phyloP scores from a whole-genome alignment of 2,797 vertebrate genomes.

The Valencia hispanica region DNA sequence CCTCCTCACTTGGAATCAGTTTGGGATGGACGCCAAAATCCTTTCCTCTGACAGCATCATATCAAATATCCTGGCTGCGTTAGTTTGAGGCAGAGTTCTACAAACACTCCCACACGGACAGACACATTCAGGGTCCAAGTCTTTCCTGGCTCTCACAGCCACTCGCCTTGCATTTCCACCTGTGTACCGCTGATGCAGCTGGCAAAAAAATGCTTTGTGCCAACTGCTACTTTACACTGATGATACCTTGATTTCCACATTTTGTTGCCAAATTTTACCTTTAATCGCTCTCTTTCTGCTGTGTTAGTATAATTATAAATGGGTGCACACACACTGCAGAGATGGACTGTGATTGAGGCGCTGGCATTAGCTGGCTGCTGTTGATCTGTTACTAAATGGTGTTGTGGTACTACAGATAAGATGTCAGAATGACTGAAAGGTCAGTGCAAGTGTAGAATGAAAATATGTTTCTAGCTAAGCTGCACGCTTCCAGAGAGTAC shows the following conservation, averaged over 20 bases:
- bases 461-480: constrained; percentile 17
- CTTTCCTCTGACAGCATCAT: constrained; percentile 38
- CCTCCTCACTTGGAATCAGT: constrained; percentile 8
- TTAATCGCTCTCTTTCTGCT: constrained; percentile 56
- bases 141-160: constrained; percentile 63
- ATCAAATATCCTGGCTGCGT: constrained; percentile 42
- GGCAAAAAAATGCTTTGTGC: constrained; percentile 56
- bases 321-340: constrained; percentile 20
- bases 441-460: constrained; percentile 22
- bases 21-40: constrained; percentile 9
- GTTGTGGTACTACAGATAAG: constrained; percentile 12
- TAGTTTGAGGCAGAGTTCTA: constrained; percentile 36
- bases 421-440: constrained; percentile 30
- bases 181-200: constrained; percentile 75
- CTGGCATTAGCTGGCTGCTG: constrained; percentile 24
- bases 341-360: constrained; percentile 38
- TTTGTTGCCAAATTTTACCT: constrained; percentile 63
- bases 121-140: constrained; percentile 53
- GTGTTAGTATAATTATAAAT: constrained; percentile 51
- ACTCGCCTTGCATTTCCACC: constrained; percentile 68
- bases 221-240: constrained; percentile 51
- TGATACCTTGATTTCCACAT: constrained; percentile 59
- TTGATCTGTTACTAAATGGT: constrained; percentile 11
- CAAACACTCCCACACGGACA: constrained; percentile 42
- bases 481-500: constrained; percentile 20